Conservation (phyloP, 1,140 invertebrate genomes). For the Platorchestia sp. region DNA sequence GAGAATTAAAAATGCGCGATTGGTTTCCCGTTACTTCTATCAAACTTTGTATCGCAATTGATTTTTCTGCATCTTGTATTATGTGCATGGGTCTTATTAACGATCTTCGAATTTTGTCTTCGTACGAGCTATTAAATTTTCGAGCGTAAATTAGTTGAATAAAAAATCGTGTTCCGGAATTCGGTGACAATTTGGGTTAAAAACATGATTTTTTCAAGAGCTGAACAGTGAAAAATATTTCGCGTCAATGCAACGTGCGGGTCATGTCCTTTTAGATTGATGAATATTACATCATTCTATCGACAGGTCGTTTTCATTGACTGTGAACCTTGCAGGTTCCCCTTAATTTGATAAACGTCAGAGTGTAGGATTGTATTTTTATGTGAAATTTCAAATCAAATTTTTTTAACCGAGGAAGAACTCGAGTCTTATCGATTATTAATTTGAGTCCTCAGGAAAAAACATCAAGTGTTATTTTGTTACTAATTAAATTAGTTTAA, state of each 20-base stretch:
- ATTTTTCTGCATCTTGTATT: not conserved
- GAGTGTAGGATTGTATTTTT: too few relatives aligned
- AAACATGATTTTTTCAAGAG: too few relatives aligned
- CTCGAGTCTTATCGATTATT: too few relatives aligned
- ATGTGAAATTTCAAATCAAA: too few relatives aligned
- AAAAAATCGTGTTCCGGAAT: not conserved
- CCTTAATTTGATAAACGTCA: too few relatives aligned
- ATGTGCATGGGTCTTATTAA: not conserved
- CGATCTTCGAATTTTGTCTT: not conserved
- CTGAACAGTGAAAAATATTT: too few relatives aligned
- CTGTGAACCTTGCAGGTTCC: not conserved
- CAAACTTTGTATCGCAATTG: too few relatives aligned
- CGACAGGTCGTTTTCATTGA: not conserved
- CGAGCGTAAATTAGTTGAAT: not conserved
- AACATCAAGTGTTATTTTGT: not conserved
- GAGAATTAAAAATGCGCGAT: too few relatives aligned
- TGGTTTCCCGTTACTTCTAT: not conserved
- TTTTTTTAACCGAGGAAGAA: too few relatives aligned
- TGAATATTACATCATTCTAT: not conserved
- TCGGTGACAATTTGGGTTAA: not conserved
- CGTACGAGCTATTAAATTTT: not conserved
- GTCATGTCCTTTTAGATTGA: not conserved
- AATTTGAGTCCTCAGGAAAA: too few relatives aligned
- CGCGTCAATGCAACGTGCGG: not conserved
- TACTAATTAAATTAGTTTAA: not conserved